Evolutionary conservation across 2,797 vertebrate genomes (phyloP).

Genomic region (Holocentrus rufus): DNA sequence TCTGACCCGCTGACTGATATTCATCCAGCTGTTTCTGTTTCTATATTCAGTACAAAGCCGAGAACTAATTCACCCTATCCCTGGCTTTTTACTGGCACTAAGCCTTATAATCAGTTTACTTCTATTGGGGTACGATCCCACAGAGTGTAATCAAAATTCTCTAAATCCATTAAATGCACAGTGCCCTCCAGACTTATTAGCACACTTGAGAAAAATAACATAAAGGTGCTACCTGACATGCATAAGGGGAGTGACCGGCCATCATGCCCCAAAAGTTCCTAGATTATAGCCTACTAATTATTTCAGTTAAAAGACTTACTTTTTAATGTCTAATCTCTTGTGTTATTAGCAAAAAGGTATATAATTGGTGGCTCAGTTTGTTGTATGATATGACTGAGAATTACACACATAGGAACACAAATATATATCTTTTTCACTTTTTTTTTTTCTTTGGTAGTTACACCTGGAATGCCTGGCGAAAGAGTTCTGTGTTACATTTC

Average conservation of each 20-base stretch:
- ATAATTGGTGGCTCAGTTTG: too few relatives aligned
- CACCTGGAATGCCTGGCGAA: neutral
- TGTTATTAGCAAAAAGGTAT: too few relatives aligned
- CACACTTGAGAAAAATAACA: neutral
- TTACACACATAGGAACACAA: too few relatives aligned
- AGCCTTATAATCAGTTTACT: constrained; percentile 20
- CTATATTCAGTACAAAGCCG: constrained; percentile 32
- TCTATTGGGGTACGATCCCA: constrained; percentile 2
- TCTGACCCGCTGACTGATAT: constrained; percentile 60
- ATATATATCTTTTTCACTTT: too few relatives aligned
- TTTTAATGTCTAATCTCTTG: too few relatives aligned
- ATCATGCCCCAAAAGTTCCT: neutral
- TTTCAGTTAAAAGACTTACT: too few relatives aligned
- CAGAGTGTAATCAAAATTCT: constrained; percentile 12
- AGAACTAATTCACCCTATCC: constrained; percentile 7
- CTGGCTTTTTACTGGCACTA: constrained; percentile 10
- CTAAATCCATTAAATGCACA: constrained; percentile 4
- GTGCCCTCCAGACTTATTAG: neutral
- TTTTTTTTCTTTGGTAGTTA: too few relatives aligned
- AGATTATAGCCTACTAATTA: too few relatives aligned
- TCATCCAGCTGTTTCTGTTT: constrained; percentile 62
- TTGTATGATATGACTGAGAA: neutral
- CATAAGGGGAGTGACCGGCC: neutral
- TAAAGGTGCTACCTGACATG: neutral
- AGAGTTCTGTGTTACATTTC: neutral